Evolutionary conservation across 2,113 vertebrate genomes (phyloP).

Genomic region (Dasypus novemcinctus): DNA sequence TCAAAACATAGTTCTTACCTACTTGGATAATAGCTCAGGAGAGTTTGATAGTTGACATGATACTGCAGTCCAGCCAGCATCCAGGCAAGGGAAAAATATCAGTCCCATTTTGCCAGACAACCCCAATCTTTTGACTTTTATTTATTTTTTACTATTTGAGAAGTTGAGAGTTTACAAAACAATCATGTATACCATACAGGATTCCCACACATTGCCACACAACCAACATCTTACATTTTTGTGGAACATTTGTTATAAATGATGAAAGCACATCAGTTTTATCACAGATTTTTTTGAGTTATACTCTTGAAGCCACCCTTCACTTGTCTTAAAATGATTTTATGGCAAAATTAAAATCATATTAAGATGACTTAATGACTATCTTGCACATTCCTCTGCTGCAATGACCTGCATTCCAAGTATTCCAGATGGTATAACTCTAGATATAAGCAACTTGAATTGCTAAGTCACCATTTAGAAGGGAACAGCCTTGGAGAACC

Average conservation of each 20-base stretch:
- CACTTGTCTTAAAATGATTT: background rate
- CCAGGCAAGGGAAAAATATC: background rate
- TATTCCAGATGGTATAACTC: background rate
- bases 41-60: too few relatives aligned
- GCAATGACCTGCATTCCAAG: background rate
- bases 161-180: too few relatives aligned
- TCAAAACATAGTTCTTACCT: background rate
- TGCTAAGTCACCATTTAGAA: background rate
- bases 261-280: too few relatives aligned
- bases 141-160: too few relatives aligned
- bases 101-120: background rate
- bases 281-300: background rate
- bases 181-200: too few relatives aligned
- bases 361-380: background rate
- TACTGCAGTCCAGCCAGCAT: background rate
- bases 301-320: background rate
- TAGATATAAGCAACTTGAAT: background rate
- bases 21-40: background rate
- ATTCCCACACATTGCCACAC: too few relatives aligned
- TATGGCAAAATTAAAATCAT: too few relatives aligned
- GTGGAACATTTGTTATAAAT: too few relatives aligned
- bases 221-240: too few relatives aligned
- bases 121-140: too few relatives aligned
- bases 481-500: fast-evolving
- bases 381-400: background rate